Percentiles rank a stretch among this genome's conserved stretches.
Evolutionary conservation across 1,140 invertebrate genomes (phyloP).

Genomic region (Dreissena rostriformis): DNA sequence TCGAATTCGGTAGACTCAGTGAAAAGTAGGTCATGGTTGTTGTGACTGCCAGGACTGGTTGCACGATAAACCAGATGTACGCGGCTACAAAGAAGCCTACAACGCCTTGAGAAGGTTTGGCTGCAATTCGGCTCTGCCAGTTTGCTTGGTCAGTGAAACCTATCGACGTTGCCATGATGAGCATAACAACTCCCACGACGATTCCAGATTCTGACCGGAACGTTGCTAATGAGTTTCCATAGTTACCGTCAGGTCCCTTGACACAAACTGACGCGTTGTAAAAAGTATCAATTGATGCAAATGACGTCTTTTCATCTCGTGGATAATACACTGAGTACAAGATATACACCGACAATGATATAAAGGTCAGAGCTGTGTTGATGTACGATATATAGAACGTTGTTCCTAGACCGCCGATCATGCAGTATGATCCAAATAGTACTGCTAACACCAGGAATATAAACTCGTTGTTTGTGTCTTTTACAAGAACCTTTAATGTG

Average conservation of each 20-base stretch:
- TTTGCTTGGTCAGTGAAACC: slow-evolving; percentile 81
- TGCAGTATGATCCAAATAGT: slow-evolving; percentile 78
- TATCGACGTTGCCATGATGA: slow-evolving; percentile 75
- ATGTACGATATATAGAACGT: slow-evolving; percentile 82
- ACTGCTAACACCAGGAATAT: slow-evolving; percentile 70
- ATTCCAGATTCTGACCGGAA: slow-evolving; percentile 63
- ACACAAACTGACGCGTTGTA: slow-evolving; percentile 69
- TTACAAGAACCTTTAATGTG: slow-evolving; percentile 63
- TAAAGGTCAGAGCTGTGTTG: slow-evolving; percentile 79
- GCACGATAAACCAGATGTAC: slow-evolving; percentile 79
- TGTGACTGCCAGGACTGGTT: slow-evolving; percentile 73
- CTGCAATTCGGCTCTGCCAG: slow-evolving; percentile 76
- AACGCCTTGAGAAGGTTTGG: slow-evolving; percentile 77
- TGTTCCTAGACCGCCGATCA: slow-evolving; percentile 80
- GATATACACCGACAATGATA: slow-evolving; percentile 69
- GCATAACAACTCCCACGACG: slow-evolving; percentile 71
- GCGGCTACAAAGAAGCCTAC: slow-evolving; percentile 78
- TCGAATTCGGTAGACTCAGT: slow-evolving; percentile 57
- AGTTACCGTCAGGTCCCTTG: slow-evolving; percentile 74
- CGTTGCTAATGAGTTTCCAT: slow-evolving; percentile 67
- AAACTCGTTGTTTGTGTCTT: slow-evolving; percentile 73
- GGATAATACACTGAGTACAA: slow-evolving; percentile 60
- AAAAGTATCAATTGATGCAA: slow-evolving; percentile 59
- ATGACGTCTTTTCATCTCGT: slow-evolving; percentile 17
- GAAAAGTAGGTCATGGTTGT: slow-evolving; percentile 75